phyloP scores from a whole-genome alignment of 1,140 invertebrate genomes.

The Brachystomella parvula region DNA sequence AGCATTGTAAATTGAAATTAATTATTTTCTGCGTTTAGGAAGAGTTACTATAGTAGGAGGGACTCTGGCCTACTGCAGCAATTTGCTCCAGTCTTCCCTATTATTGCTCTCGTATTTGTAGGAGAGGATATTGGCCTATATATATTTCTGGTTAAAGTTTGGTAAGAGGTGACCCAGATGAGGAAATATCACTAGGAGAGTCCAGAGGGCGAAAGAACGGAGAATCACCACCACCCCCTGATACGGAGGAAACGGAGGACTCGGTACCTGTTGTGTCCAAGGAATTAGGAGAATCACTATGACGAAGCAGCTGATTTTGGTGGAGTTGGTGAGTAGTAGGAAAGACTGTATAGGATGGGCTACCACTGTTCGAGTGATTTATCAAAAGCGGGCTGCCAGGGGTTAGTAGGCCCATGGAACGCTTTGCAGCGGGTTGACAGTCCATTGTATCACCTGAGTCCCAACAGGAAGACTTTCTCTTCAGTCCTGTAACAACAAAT shows the following conservation, averaged over 20 bases:
- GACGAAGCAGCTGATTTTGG: constrained; percentile 1
- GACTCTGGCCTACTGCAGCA: not conserved
- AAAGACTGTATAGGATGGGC: not conserved
- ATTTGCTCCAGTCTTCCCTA: not conserved
- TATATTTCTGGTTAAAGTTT: too few species aligned
- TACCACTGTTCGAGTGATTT: not conserved
- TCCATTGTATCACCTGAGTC: constrained; percentile 29
- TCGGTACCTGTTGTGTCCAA: constrained; percentile 31
- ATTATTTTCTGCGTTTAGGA: not conserved
- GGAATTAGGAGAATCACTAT: constrained; percentile 35
- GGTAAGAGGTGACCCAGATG: constrained; percentile 10
- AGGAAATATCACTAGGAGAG: constrained; percentile 30
- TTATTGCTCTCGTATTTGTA: not conserved
- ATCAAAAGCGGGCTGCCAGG: constrained; percentile 1
- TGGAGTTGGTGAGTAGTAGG: constrained; percentile 14
- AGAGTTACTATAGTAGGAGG: not conserved
- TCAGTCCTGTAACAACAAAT: constrained; percentile 26
- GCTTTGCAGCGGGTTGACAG: constrained; percentile 36
- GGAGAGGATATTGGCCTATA: too few species aligned
- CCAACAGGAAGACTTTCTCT: constrained; percentile 29
- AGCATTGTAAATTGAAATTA: not conserved
- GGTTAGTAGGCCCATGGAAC: constrained; percentile 23
- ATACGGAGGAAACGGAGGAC: constrained; percentile 33
- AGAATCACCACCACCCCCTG: constrained; percentile 25
- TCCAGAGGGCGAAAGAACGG: constrained; percentile 33